Evolutionary conservation across 1,140 invertebrate genomes (phyloP).

Genomic region (Agrypnia vestita): DNA sequence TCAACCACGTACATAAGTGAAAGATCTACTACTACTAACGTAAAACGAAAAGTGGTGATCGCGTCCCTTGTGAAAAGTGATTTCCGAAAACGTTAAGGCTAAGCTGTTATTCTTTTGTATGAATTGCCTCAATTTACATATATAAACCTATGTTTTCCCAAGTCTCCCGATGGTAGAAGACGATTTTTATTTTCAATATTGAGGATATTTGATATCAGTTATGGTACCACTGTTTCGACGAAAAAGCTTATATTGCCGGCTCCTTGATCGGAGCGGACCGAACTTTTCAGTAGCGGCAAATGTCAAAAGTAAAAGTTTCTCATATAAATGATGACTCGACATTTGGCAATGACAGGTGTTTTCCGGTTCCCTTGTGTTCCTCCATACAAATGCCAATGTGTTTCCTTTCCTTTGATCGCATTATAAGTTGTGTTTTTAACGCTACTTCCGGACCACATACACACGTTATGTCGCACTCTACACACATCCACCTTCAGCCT

Average conservation of each 20-base stretch:
- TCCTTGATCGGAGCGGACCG: too few relatives aligned
- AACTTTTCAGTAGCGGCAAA: neutral
- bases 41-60: neutral
- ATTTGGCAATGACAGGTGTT: conserved; percentile 60
- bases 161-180: too few relatives aligned
- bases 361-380: conserved; percentile 51
- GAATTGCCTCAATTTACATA: too few relatives aligned
- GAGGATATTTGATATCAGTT: too few relatives aligned
- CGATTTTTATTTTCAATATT: too few relatives aligned
- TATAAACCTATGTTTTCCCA: too few relatives aligned
- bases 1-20: conserved; percentile 1
- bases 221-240: too few relatives aligned
- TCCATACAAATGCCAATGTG: conserved; percentile 52
- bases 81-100: conserved; percentile 3
- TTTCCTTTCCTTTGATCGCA: conserved; percentile 55
- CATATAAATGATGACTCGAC: conserved; percentile 49
- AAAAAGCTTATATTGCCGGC: too few relatives aligned
- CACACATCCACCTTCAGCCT: neutral
- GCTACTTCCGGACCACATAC: conserved; percentile 9
- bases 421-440: conserved; percentile 53
- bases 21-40: neutral
- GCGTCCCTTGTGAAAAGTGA: conserved; percentile 15
- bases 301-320: conserved; percentile 39
- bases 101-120: neutral
- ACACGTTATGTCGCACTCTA: neutral